Base-by-base conservation (phyloP, 92 coral and sea anemone species). In the Zoanthus gigantus region DNA sequence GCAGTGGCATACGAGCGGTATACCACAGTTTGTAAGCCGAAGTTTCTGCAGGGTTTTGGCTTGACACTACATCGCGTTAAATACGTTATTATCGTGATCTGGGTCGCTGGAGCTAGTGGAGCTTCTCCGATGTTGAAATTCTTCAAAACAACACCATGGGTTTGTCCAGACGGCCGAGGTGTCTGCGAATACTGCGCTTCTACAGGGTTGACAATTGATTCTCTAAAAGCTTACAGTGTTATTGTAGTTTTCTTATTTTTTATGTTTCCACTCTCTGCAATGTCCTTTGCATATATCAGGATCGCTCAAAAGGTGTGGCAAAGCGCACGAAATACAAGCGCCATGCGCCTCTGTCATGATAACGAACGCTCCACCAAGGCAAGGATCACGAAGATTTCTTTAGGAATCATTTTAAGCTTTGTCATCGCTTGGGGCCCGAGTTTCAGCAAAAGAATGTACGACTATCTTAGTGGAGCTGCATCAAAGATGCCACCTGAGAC, bases 1-100 rank as follows among this genome's bases (percentile, higher is more conserved):
- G 96, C 94, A 10, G 87, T 95, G 37, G 92, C 98, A 0, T 86
- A 91, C 15, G 98, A 95, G 37, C 89, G 98, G n/a, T 95, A 93
- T 68, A 83, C 90, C 42, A 69, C 94, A 2, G 85, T 95, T 31
- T 95, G 98, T 65, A 89, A 87, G n/a, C 94, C 96, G 13, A 84
- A 23, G 74, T 13, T 81, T 29, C 75, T 81, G 7, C 85, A 90
- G 18, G 85, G 84, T 9, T 46, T 85, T 15, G 48, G 77, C 9
- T 76, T 93, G 45, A 95, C 94, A 18, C 83, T 91, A 15, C 88
- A 74, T 34, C 83, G 83, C 8, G 91, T 93, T 9, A 71, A 83
- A 45, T 54, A 84, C 3, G 85, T 89, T 0, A 81, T 92, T 30
- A 74, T 72, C 30, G 78, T 58, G 0, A 79, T 95, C 9, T 95